phyloP scores from a whole-genome alignment of 1,140 invertebrate species.

The Lethrus apterus region DNA sequence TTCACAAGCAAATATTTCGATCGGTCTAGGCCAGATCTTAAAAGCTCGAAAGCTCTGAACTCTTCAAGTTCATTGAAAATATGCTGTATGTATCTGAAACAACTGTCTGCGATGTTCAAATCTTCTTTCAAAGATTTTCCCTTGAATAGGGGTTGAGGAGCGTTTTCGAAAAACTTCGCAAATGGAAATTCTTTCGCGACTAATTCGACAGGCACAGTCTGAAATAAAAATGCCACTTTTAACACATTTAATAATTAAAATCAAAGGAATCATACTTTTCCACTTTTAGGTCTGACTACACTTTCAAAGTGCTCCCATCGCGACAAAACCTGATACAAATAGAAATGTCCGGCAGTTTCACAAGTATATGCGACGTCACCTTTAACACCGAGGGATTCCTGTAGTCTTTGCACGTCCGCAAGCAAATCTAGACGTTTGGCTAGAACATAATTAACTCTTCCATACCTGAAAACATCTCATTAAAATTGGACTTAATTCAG shows the following conservation, averaged over 20 bases:
- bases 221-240: conserved; percentile 19
- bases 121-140: conserved; percentile 75
- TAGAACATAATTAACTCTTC: conserved; percentile 96
- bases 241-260: not conserved
- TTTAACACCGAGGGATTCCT: conserved; percentile 73
- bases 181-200: conserved; percentile 86
- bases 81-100: conserved; percentile 90
- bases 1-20: conserved; percentile 96
- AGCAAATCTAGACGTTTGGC: conserved; percentile 88
- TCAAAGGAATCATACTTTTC: conserved; percentile 29
- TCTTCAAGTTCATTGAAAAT: conserved; percentile 98
- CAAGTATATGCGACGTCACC: conserved; percentile 97
- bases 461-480: conserved; percentile 81
- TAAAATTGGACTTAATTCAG: too few species aligned
- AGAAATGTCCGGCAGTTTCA: conserved; percentile 94
- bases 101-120: conserved; percentile 85
- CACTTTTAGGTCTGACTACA: conserved; percentile 49
- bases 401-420: conserved; percentile 82
- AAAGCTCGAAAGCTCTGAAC: conserved; percentile 94
- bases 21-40: conserved; percentile 89
- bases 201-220: conserved; percentile 39
- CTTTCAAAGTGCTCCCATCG: conserved; percentile 85
- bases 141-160: conserved; percentile 88
- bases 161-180: conserved; percentile 82
- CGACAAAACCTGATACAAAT: conserved; percentile 77